These are phyloP conservation scores for Leucopsar rothschildi DNA, from an alignment of 2,113 vertebrate genomes.

Conservation along the genomic window DNA sequence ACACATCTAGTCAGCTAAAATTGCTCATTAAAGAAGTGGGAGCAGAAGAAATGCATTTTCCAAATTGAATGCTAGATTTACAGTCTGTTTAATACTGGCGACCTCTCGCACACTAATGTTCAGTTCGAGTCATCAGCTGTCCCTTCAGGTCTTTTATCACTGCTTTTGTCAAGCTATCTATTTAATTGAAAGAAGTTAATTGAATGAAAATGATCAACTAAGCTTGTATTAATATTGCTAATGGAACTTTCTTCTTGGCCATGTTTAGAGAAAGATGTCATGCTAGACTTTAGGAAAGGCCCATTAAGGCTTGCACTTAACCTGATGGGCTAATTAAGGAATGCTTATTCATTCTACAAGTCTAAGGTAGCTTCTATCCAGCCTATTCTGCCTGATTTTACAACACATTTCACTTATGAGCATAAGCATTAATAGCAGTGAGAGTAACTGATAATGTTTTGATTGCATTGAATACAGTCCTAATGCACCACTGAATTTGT, in stretches of 20 bases:
- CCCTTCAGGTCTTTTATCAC: conserved; percentile 96
- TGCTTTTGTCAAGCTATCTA: conserved; percentile 99
- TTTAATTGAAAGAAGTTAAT: conserved; percentile 99
- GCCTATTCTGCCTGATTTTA: conserved; percentile 84
- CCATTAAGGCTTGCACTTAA: conserved; percentile 99
- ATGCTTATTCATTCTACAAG: conserved; percentile 94
- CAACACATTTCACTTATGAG: conserved; percentile 92
- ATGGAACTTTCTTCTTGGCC: conserved; percentile 99
- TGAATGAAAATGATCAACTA: conserved; percentile 99
- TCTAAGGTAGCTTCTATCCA: conserved; percentile 80
- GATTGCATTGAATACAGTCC: conserved; percentile 69
- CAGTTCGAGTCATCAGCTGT: conserved; percentile 91
- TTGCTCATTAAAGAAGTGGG: conserved; percentile 89
- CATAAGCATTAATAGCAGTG: conserved; percentile 71
- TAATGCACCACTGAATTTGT: conserved; percentile 68
- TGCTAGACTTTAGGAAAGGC: conserved; percentile 95
- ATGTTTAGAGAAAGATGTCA: conserved; percentile 98
- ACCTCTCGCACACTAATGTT: conserved; percentile 97
- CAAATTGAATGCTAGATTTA: conserved; percentile 99
- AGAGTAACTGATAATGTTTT: conserved; percentile 78
- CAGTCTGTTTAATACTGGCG: conserved; percentile 87
- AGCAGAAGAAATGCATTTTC: conserved; percentile 94
- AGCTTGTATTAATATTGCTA: conserved; percentile 99
- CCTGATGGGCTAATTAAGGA: conserved; percentile 99
- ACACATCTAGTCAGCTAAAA: conserved; percentile 93